Conservation (phyloP, 2,888 invertebrate species). For the Lithophane leautieri region DNA sequence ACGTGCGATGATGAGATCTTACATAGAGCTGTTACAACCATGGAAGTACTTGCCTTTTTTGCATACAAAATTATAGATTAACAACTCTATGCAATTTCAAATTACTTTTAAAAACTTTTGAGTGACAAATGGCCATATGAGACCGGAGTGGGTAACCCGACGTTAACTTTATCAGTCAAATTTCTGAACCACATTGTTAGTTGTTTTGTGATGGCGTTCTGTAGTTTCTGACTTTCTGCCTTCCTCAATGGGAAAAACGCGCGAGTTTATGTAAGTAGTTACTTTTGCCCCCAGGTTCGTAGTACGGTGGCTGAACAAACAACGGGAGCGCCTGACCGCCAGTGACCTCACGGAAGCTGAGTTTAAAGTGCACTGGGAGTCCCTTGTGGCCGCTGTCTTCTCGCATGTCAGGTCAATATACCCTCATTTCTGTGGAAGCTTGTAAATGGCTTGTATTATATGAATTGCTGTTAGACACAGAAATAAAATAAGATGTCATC, state of each 20-base stretch:
- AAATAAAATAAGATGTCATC: too few relatives aligned
- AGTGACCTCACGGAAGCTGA: constrained; percentile 87
- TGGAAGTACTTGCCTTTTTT: not conserved
- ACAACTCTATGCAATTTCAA: not conserved
- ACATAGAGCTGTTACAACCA: not conserved
- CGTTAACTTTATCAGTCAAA: too few relatives aligned
- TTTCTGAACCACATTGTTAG: too few relatives aligned
- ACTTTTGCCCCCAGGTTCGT: constrained; percentile 89
- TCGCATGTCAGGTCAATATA: constrained; percentile 91
- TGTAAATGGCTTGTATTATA: too few relatives aligned
- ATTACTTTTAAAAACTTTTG: not conserved
- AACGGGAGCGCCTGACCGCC: constrained; percentile 89
- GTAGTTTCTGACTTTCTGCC: too few relatives aligned
- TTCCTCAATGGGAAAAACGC: too few relatives aligned
- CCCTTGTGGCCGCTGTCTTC: constrained; percentile 94
- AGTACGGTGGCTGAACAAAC: constrained; percentile 94
- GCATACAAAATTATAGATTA: not conserved
- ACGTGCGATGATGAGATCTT: not conserved
- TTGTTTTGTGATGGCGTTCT: too few relatives aligned
- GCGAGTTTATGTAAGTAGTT: too few relatives aligned
- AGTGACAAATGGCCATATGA: not conserved
- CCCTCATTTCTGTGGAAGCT: too few relatives aligned
- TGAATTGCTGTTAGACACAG: too few relatives aligned
- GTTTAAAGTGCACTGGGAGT: constrained; percentile 91
- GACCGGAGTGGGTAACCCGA: not conserved